Conservation (phyloP, 2,888 invertebrate genomes). For the Drepana falcataria region DNA sequence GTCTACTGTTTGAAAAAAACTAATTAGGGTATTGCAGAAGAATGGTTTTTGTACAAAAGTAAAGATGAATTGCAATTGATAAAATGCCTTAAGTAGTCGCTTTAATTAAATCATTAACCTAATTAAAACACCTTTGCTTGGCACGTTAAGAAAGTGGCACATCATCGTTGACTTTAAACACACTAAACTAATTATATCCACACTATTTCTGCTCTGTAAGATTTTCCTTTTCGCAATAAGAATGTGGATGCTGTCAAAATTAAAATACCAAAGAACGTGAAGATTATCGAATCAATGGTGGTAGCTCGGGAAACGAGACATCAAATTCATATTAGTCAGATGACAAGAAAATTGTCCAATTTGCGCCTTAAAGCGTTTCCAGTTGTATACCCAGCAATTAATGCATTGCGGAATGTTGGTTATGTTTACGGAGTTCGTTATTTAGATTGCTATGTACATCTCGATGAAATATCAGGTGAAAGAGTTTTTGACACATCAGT, state of each 20-base stretch:
- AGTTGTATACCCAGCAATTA: constrained; percentile 7
- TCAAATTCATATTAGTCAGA: constrained; percentile 34
- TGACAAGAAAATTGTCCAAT: constrained; percentile 35
- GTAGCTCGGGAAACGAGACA: constrained; percentile 30
- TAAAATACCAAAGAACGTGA: constrained; percentile 25
- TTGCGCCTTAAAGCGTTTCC: constrained; percentile 22
- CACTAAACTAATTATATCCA: background rate
- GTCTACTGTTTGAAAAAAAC: too few relatives aligned
- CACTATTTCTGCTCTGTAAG: background rate
- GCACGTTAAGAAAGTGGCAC: background rate
- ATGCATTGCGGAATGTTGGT: background rate
- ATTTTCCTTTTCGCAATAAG: constrained; percentile 2
- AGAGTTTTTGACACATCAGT: too few relatives aligned
- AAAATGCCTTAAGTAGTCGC: background rate
- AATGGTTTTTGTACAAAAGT: too few relatives aligned
- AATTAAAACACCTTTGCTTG: background rate
- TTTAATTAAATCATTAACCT: background rate
- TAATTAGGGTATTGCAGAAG: too few relatives aligned
- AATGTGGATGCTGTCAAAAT: constrained; percentile 24
- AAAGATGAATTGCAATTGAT: background rate
- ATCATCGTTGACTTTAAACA: background rate
- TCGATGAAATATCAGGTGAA: too few relatives aligned
- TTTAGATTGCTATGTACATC: background rate
- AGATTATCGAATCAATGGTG: constrained; percentile 29
- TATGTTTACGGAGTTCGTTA: background rate